Evolutionary conservation across 2,888 invertebrate species (phyloP), one percentile per base, ranked within the genome.

Genomic region (Mimachlamys varia): DNA sequence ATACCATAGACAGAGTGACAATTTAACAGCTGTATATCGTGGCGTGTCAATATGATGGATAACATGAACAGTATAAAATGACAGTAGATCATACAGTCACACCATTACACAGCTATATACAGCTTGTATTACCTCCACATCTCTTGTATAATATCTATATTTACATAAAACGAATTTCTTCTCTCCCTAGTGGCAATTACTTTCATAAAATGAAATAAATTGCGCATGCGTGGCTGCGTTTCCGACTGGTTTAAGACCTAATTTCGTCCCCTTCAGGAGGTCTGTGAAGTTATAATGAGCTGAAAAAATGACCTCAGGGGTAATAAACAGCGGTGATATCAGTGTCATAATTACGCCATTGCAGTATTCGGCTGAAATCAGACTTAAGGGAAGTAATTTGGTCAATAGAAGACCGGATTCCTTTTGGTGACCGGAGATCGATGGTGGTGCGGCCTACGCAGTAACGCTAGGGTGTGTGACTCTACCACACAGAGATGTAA

Each of bases 261-360:
- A 76, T 76, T 76, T 76, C 13, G 33, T 13, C 76, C 33, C 33
- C 33, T 33, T 27, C 76, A 33, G 33, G 33, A 33, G 22, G 27
- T 76, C 76, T 33, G 17, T 33, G 76, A 33, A 27, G 76, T 76
- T 76, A 76, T 76, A 76, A 76, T 76, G 33, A 76, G 33, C 76
- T 76, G 76, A 76, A 76, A 44, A 27, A 76, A 33, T 76, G 76
- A 76, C 76, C 76, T 62, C 33, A 33, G 12, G 76, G 76, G 33
- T 76, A 76, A 76, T 76, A 76, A 76, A 76, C 5, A 5, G 33
- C 2, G 1, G 33, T 4, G 33, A 76, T 33, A 76, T 33, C 76
- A 27, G 12, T 76, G 76, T 27, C 19, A 76, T 76, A 27, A 76
- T 76, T 76, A 76, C 76, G 76, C 76, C 76, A 76, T 76, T 76